Evolutionary conservation across 2,888 invertebrate genomes (phyloP).

Genomic region (Acrocyrtus sp.): DNA sequence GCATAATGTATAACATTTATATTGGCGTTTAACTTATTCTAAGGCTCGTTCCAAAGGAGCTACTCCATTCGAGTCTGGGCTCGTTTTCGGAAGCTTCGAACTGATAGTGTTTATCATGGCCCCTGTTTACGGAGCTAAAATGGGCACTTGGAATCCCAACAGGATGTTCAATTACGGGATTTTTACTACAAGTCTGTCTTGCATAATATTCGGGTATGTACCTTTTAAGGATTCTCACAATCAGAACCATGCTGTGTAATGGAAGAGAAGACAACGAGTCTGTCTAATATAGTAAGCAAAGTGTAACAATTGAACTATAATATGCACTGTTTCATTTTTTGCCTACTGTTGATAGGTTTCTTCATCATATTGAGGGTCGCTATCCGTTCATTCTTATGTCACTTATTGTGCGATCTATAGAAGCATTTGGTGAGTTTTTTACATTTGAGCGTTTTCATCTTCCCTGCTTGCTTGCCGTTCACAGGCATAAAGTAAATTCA

Average conservation of each 20-base stretch:
- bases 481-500: no score
- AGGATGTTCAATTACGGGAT: constrained; percentile 84
- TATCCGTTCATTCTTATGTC: constrained; percentile 80
- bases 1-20: not conserved
- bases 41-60: constrained; percentile 66
- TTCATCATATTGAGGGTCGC: constrained; percentile 47
- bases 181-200: constrained; percentile 83
- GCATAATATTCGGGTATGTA: constrained; percentile 80
- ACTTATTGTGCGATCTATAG: constrained; percentile 81
- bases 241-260: no score
- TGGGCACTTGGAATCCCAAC: constrained; percentile 70
- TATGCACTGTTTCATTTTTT: not conserved
- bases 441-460: not conserved
- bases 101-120: constrained; percentile 63
- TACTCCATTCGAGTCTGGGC: constrained; percentile 66
- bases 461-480: not conserved
- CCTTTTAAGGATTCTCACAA: no score
- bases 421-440: constrained; percentile 83
- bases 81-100: constrained; percentile 65
- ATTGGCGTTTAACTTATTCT: no score
- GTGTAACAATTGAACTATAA: not conserved
- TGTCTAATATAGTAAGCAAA: not conserved
- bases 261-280: no score
- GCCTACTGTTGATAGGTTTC: constrained; percentile 44
- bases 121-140: constrained; percentile 66